These are phyloP conservation scores for Phaonia tiefii DNA, from an alignment of 2,888 invertebrate genomes.

Conservation along the genomic window DNA sequence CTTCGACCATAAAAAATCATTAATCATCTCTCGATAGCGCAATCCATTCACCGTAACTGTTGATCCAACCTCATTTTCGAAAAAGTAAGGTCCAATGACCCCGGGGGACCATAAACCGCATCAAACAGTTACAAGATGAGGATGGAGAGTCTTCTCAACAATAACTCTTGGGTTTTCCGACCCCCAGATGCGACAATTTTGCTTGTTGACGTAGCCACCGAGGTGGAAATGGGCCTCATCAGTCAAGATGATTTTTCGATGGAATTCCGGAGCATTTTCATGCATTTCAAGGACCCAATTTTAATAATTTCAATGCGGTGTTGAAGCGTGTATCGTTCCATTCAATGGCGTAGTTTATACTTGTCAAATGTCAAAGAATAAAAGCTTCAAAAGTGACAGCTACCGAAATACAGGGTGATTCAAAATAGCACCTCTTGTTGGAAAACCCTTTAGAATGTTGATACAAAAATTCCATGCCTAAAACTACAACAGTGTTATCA, in stretches of 20 bases:
- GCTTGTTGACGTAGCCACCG: not conserved
- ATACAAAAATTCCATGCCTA: too few relatives aligned
- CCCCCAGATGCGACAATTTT: not conserved
- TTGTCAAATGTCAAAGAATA: too few relatives aligned
- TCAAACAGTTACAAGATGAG: not conserved
- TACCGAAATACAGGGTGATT: too few relatives aligned
- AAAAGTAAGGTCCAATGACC: too few relatives aligned
- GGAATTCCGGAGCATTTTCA: not conserved
- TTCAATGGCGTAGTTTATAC: too few relatives aligned
- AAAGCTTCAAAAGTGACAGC: too few relatives aligned
- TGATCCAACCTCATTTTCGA: conserved; percentile 7
- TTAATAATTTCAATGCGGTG: too few relatives aligned
- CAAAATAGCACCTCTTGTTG: too few relatives aligned
- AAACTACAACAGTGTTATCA: too few relatives aligned
- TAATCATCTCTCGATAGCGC: not conserved
- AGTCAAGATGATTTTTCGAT: not conserved
- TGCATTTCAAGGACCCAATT: too few relatives aligned
- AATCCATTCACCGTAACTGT: conserved; percentile 5
- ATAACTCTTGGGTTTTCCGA: not conserved
- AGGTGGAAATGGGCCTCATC: conserved; percentile 3
- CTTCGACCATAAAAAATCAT: not conserved
- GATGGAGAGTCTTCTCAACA: not conserved
- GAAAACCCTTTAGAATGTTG: too few relatives aligned
- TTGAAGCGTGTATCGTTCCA: too few relatives aligned
- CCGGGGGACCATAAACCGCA: not conserved